Percentiles rank a stretch among this genome's conserved stretches.
These are phyloP conservation scores for Antennarius striatus DNA, from an alignment of 2,113 vertebrate genomes.

Conservation along the genomic window DNA sequence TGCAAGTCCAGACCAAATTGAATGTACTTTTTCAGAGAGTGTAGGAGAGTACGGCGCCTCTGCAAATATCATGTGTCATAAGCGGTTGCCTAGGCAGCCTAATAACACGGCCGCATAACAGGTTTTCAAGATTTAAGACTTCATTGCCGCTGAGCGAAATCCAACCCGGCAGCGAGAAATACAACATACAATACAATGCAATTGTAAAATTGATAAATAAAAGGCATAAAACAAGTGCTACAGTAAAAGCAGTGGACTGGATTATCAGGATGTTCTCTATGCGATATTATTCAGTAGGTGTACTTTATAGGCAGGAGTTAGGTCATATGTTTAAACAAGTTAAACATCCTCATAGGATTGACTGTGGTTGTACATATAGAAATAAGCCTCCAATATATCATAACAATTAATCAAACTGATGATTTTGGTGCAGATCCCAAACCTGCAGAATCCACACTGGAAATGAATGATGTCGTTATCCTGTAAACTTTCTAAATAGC, in stretches of 20 bases:
- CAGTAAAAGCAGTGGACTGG: slow-evolving; percentile 7
- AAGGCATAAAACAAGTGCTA: slow-evolving; percentile 36
- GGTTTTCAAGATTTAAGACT: slow-evolving; percentile 35
- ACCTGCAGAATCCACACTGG: slow-evolving; percentile 15
- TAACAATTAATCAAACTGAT: slow-evolving; percentile 7
- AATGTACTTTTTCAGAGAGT: slow-evolving; percentile 26
- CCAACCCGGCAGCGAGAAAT: slow-evolving; percentile 28
- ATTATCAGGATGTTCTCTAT: background rate
- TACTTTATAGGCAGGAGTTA: background rate
- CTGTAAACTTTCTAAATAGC: slow-evolving; percentile 17
- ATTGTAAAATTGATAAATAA: background rate
- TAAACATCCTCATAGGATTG: slow-evolving; percentile 16
- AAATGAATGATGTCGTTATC: slow-evolving; percentile 39
- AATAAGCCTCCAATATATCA: background rate
- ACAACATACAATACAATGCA: slow-evolving; percentile 21
- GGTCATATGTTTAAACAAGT: slow-evolving; percentile 8
- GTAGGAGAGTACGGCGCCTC: background rate
- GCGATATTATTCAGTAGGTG: background rate
- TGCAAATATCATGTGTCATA: slow-evolving; percentile 14
- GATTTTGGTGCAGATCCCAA: slow-evolving; percentile 7
- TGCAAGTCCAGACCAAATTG: slow-evolving; percentile 23
- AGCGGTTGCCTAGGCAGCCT: slow-evolving; percentile 15
- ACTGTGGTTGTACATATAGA: too few species aligned
- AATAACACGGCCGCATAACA: slow-evolving; percentile 20
- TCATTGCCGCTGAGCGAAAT: slow-evolving; percentile 33